phyloP scores from a whole-genome alignment of 2,113 vertebrate genomes.

The cat (Felis catus) region F.catus_Fca126_mat1.0 CM031419.1:161195001-161195500 shows the following conservation, averaged over 20 bases:
- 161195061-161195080: not conserved
- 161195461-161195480: not conserved
- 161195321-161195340: not conserved
- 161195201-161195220: not conserved
- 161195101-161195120: not conserved
- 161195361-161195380: not conserved
- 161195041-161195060: not conserved
- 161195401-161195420: not conserved
- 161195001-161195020: not conserved
- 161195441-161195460: not conserved
- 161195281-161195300: constrained; percentile 5
- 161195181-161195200: not conserved
- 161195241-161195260: not conserved
- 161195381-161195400: constrained; percentile 35
- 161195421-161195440: not conserved
- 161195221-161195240: not conserved
- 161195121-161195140: not conserved
- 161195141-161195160: not conserved
- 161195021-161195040: not conserved
- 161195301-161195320: constrained; percentile 30
- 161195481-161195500: constrained; percentile 28
- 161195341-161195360: constrained; percentile 47
- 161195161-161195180: not conserved
- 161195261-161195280: not conserved
- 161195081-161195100: not conserved